phyloP scores from a whole-genome alignment of 2,113 vertebrate species.

The Tenebrosternarchus preto region DNA sequence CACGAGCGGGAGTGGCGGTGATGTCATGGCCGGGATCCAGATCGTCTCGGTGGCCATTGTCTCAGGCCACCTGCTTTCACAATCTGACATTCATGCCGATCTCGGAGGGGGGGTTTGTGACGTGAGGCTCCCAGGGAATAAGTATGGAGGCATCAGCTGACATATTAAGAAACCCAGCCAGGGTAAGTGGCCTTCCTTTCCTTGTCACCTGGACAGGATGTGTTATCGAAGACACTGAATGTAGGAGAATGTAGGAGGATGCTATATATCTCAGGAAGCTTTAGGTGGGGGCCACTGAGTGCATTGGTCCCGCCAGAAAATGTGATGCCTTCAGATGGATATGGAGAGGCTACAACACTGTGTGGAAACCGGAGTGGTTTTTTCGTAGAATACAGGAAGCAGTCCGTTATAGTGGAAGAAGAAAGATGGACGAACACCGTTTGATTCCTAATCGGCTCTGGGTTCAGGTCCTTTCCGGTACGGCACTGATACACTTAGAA shows the following conservation, averaged over 20 bases:
- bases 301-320: constrained; percentile 46
- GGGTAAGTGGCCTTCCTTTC: constrained; percentile 36
- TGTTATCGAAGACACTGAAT: constrained; percentile 31
- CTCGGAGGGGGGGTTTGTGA: background rate
- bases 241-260: constrained; percentile 41
- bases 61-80: constrained; percentile 10
- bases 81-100: constrained; percentile 36
- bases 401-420: constrained; percentile 15
- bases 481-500: background rate
- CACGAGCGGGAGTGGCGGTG: constrained; percentile 23
- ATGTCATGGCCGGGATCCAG: constrained; percentile 45
- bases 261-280: constrained; percentile 40
- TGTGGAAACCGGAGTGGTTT: constrained; percentile 35
- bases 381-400: constrained; percentile 36
- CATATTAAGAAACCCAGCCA: constrained; percentile 38
- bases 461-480: background rate
- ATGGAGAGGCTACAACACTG: constrained; percentile 41
- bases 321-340: constrained; percentile 30
- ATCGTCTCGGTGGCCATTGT: constrained; percentile 34
- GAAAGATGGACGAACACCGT: constrained; percentile 7
- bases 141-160: constrained; percentile 34
- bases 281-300: constrained; percentile 43
- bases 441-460: background rate
- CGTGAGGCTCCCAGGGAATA: background rate
- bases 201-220: constrained; percentile 41